Evolutionary conservation across 2,888 invertebrate genomes (phyloP).

Genomic region (Troilus luridus): DNA sequence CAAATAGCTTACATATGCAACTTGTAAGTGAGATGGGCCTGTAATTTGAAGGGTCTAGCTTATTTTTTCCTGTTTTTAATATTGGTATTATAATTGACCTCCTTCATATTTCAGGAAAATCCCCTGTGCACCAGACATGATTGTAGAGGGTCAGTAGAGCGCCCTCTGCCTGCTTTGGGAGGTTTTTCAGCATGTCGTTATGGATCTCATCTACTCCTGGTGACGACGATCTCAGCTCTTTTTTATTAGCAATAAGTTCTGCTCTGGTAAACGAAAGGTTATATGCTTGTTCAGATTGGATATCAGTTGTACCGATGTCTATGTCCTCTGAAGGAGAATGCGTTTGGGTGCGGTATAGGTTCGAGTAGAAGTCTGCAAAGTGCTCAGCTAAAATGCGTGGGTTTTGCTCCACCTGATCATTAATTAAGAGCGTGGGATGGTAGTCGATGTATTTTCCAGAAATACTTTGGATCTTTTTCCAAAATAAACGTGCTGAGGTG

Average conservation of each 20-base stretch:
- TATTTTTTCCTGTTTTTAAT: background rate
- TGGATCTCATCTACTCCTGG: slow-evolving; percentile 2
- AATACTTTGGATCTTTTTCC: slow-evolving; percentile 2
- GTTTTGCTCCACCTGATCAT: background rate
- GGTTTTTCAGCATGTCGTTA: slow-evolving; percentile 19
- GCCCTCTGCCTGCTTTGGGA: background rate
- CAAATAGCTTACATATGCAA: background rate
- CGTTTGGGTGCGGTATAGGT: background rate
- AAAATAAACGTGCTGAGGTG: background rate
- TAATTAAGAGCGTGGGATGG: background rate
- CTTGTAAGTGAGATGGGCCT: slow-evolving; percentile 22
- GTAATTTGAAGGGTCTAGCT: background rate
- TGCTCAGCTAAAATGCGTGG: background rate
- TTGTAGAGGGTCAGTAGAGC: background rate
- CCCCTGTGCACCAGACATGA: background rate
- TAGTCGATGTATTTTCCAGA: background rate
- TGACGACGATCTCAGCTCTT: background rate
- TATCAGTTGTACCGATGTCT: too few species aligned
- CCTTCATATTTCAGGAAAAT: background rate
- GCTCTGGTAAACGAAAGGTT: background rate
- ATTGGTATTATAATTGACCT: slow-evolving; percentile 30
- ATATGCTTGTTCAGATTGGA: background rate
- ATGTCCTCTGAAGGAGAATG: too few species aligned
- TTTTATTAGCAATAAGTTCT: background rate
- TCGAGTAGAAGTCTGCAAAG: background rate